Percentiles rank a stretch among this genome's conserved stretches.
Evolutionary conservation across 2,888 invertebrate genomes (phyloP).

Genomic region (Heliconius sara): DNA sequence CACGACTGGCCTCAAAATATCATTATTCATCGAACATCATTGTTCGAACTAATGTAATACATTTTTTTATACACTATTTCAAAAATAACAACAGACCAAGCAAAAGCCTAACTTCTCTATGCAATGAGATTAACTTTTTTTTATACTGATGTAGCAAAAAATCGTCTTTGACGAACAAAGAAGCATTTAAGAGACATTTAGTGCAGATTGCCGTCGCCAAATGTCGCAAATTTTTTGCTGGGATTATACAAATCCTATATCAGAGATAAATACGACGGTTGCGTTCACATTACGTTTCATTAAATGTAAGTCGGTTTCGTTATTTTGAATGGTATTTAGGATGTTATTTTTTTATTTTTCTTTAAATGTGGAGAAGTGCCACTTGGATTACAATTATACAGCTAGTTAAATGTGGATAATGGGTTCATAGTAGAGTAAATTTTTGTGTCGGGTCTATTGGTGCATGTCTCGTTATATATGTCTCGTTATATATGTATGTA

Average conservation of each 20-base stretch:
- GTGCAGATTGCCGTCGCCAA: slow-evolving; percentile 58
- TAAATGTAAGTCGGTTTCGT: slow-evolving; percentile 56
- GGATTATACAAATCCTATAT: slow-evolving; percentile 71
- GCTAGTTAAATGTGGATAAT: slow-evolving; percentile 49
- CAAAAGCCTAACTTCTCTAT: neutral
- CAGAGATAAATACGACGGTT: slow-evolving; percentile 55
- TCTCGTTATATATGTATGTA: neutral
- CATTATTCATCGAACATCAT: no score
- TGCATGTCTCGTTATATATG: neutral
- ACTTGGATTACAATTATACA: slow-evolving; percentile 58
- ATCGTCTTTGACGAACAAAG: slow-evolving; percentile 54
- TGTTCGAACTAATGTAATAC: neutral
- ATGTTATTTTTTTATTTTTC: slow-evolving; percentile 51
- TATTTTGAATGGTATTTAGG: slow-evolving; percentile 52
- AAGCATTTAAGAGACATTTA: slow-evolving; percentile 58
- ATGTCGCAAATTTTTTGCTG: slow-evolving; percentile 62
- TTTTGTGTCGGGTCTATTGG: neutral
- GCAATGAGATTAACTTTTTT: slow-evolving; percentile 23
- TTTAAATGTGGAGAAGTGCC: slow-evolving; percentile 56
- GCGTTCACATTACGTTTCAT: slow-evolving; percentile 57
- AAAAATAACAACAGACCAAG: neutral
- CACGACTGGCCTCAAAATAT: no score
- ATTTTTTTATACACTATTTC: neutral
- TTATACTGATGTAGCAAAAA: slow-evolving; percentile 28
- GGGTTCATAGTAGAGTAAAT: slow-evolving; percentile 17